These are phyloP conservation scores for Lepus timidus DNA, from an alignment of 2,113 vertebrate genomes.

Conservation along the genomic window DNA sequence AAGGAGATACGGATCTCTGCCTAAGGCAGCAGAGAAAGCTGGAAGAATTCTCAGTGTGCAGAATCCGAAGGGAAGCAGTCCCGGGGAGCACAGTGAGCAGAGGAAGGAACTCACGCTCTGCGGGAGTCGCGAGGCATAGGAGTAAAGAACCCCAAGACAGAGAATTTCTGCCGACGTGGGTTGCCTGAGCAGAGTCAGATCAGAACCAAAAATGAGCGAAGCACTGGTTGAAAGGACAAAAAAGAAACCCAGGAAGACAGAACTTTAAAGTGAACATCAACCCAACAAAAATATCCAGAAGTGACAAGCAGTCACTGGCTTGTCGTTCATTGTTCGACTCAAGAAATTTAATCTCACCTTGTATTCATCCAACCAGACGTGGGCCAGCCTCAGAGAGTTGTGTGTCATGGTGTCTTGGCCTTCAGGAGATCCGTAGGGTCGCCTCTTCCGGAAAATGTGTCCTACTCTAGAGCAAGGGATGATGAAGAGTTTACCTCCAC, in stretches of 20 bases:
- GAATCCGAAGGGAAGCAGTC: no score
- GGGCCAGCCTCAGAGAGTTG: slow-evolving; percentile 95
- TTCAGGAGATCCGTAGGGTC: slow-evolving; percentile 96
- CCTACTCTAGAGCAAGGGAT: slow-evolving; percentile 97
- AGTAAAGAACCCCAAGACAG: no score
- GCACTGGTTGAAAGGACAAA: background rate
- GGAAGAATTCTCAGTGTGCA: accelerated
- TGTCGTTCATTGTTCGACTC: background rate
- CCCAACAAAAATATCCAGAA: no score
- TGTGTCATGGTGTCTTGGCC: slow-evolving; percentile 98
- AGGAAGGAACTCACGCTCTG: no score
- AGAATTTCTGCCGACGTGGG: background rate
- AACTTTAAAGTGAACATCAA: background rate
- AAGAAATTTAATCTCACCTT: slow-evolving; percentile 88
- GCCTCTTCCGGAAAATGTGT: slow-evolving; percentile 98
- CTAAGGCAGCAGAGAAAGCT: accelerated
- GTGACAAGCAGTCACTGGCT: background rate
- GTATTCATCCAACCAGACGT: slow-evolving; percentile 98
- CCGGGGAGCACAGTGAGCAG: background rate
- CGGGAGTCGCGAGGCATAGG: background rate
- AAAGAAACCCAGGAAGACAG: background rate
- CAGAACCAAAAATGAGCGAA: background rate
- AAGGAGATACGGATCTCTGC: background rate
- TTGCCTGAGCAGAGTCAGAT: background rate
- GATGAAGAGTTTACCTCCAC: slow-evolving; percentile 95